Evolutionary conservation across 2,888 invertebrate species (phyloP).

Genomic region (Nesidiocoris tenuis): DNA sequence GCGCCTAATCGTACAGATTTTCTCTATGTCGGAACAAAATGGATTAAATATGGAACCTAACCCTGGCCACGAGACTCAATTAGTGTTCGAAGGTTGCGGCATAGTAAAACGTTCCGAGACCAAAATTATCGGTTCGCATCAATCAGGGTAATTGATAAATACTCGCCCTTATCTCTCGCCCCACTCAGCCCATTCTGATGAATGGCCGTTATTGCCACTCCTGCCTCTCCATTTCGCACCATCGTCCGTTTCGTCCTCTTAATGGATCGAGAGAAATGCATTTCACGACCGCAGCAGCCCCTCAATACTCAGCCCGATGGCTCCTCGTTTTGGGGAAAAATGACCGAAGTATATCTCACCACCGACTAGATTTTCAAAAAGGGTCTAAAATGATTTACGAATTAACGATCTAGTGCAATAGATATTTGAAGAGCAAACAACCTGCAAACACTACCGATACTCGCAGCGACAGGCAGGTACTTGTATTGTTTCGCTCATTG

Average conservation of each 20-base stretch:
- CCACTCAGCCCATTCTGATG: slow-evolving; percentile 3
- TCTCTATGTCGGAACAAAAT: neutral
- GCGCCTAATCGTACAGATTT: no score
- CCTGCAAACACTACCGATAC: no score
- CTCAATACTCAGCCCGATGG: neutral
- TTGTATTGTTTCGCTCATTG: no score
- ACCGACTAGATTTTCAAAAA: slow-evolving; percentile 5
- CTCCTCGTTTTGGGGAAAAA: neutral
- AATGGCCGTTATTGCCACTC: slow-evolving; percentile 24
- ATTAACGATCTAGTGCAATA: no score
- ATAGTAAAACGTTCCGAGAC: neutral
- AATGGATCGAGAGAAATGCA: slow-evolving; percentile 2
- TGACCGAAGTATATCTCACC: neutral
- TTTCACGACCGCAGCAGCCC: neutral
- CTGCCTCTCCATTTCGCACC: neutral
- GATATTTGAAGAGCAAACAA: no score
- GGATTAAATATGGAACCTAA: no score
- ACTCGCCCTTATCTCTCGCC: slow-evolving; percentile 10
- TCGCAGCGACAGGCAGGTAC: no score
- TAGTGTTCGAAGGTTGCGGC: neutral
- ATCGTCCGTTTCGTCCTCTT: neutral
- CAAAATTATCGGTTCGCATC: neutral
- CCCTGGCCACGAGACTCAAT: neutral
- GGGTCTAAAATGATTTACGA: no score
- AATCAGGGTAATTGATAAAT: slow-evolving; percentile 33